phyloP scores from a whole-genome alignment of 1,140 invertebrate species.

The Leptinotarsa defecta region DNA sequence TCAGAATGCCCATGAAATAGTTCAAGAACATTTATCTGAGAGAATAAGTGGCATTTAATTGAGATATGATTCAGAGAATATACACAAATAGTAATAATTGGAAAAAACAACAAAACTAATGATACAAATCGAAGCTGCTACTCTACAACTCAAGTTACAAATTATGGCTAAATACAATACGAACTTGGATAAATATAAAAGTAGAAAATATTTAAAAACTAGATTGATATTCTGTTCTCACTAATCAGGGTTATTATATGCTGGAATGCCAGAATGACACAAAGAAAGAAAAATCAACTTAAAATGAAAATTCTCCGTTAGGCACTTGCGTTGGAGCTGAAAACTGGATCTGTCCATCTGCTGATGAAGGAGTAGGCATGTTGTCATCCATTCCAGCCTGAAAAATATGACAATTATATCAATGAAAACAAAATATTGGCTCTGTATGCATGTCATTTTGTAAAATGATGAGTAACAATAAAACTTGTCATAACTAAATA shows the following conservation, averaged over 20 bases:
- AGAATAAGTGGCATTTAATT: neutral
- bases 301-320: constrained; percentile 50
- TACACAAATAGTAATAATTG: neutral
- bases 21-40: neutral
- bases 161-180: neutral
- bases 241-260: neutral
- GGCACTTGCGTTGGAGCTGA: constrained; percentile 42
- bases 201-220: neutral
- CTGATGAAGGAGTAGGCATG: constrained; percentile 30
- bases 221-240: neutral
- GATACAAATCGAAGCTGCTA: too few relatives aligned
- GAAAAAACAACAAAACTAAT: neutral
- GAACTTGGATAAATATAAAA: neutral
- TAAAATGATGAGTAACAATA: too few relatives aligned
- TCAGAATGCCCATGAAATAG: neutral
- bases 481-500: too few relatives aligned
- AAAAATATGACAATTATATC: constrained; percentile 3
- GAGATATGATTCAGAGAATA: neutral
- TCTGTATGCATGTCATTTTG: too few relatives aligned
- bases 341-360: constrained; percentile 47
- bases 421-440: neutral
- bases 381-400: constrained; percentile 34
- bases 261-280: neutral
- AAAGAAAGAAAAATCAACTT: constrained; percentile 21
- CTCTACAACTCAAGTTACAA: too few relatives aligned